Conservation (phyloP, 2,888 invertebrate genomes). For the Trilocha varians region DNA sequence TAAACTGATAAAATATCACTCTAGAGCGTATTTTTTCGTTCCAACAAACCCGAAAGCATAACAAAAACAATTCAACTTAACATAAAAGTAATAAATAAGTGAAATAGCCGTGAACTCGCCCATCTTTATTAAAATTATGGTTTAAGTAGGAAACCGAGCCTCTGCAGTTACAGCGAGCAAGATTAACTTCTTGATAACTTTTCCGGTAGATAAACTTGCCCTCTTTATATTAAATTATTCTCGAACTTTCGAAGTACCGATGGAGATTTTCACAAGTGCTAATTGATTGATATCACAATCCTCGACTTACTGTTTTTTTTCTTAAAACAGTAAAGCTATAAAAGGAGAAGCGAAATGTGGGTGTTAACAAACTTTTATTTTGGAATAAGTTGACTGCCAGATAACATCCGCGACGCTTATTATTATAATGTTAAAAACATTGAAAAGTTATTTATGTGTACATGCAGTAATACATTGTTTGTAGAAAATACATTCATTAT, state of each 20-base stretch:
- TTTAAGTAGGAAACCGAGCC: slow-evolving; percentile 5
- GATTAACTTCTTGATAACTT: slow-evolving; percentile 50
- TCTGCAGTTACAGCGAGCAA: slow-evolving; percentile 38
- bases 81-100: neutral
- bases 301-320: slow-evolving; percentile 19
- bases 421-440: no score
- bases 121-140: slow-evolving; percentile 7
- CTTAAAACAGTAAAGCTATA: no score
- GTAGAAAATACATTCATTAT: no score
- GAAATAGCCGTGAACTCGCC: neutral
- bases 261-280: slow-evolving; percentile 36
- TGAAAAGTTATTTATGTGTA: no score
- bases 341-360: no score
- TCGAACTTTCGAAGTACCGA: slow-evolving; percentile 35
- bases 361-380: no score
- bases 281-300: slow-evolving; percentile 54
- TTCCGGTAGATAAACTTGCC: slow-evolving; percentile 45
- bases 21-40: no score
- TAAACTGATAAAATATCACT: no score
- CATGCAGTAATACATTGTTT: no score
- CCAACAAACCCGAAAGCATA: neutral
- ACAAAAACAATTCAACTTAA: neutral
- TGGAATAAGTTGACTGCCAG: no score
- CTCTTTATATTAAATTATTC: slow-evolving; percentile 60
- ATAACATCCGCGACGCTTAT: no score